A percentile compares a stretch with the other conserved stretches of the same genome.
Conservation (phyloP, 2,797 vertebrate species). For the Protonibea diacanthus region DNA sequence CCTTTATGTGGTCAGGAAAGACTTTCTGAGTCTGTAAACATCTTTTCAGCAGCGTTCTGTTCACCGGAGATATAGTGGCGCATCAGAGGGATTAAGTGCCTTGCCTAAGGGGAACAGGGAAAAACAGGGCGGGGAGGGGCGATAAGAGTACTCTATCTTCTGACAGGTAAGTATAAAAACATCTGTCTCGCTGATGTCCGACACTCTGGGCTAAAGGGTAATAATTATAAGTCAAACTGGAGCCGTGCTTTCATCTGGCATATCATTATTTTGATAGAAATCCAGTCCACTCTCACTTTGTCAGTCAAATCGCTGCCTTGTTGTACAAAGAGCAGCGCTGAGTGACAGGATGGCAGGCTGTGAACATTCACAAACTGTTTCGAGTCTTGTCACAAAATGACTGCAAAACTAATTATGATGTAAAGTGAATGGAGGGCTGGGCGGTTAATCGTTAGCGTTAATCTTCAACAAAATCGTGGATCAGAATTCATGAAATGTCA, state of each 20-base stretch:
- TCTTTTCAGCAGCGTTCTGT: conserved; percentile 21
- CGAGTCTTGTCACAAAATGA: not conserved
- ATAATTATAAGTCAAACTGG: conserved; percentile 22
- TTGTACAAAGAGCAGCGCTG: not conserved
- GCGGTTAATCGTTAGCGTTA: not conserved
- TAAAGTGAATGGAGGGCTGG: not conserved
- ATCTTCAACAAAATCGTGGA: not conserved
- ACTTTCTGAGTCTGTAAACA: conserved; percentile 28
- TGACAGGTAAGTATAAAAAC: not conserved
- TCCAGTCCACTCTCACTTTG: not conserved
- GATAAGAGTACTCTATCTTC: conserved; percentile 7
- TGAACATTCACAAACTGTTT: not conserved
- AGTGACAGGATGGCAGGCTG: too few relatives aligned
- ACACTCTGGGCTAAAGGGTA: conserved; percentile 19
- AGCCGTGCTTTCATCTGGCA: conserved; percentile 18
- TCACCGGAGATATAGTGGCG: conserved; percentile 35
- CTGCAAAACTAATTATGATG: not conserved
- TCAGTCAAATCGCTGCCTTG: not conserved
- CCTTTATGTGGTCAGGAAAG: conserved; percentile 10
- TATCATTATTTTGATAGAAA: conserved; percentile 4
- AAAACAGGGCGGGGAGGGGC: not conserved
- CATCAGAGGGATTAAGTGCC: conserved; percentile 30
- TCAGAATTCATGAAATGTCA: not conserved
- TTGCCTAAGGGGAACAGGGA: conserved; percentile 24
- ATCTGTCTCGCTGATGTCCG: conserved; percentile 32